phyloP scores from a whole-genome alignment of 1,140 invertebrate species.

The Colletes latitarsis region DNA sequence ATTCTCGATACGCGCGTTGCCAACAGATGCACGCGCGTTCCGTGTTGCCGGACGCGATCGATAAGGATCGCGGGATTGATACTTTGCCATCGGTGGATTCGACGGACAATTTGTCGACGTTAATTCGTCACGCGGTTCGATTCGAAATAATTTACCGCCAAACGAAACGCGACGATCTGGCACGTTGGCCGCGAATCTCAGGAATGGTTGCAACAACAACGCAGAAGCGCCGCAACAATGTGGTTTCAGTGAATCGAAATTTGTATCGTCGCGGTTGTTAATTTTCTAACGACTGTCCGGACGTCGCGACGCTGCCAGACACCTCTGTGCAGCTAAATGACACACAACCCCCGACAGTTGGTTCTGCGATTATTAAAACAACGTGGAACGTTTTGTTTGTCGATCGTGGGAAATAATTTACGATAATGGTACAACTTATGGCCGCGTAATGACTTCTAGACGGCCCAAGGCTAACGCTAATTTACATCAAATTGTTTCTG shows the following conservation, averaged over 20 bases:
- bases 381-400: slow-evolving; percentile 33
- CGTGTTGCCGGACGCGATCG: neutral
- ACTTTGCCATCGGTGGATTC: neutral
- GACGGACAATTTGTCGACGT: too few species aligned
- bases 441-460: slow-evolving; percentile 18
- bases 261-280: slow-evolving; percentile 32
- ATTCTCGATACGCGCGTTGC: neutral
- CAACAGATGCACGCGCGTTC: neutral
- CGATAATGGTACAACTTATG: slow-evolving; percentile 28
- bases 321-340: too few species aligned
- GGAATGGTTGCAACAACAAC: too few species aligned
- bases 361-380: too few species aligned
- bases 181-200: too few species aligned
- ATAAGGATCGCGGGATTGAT: neutral
- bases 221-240: neutral
- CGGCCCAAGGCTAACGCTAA: slow-evolving; percentile 40
- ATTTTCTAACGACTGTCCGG: slow-evolving; percentile 13
- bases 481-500: slow-evolving; percentile 32
- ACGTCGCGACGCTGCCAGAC: neutral
- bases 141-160: too few species aligned
- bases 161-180: too few species aligned
- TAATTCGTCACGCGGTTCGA: too few species aligned
- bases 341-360: too few species aligned
- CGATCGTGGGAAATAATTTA: slow-evolving; percentile 45
- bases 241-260: neutral